A percentile compares a stretch with the other conserved stretches of the same genome.
phyloP scores from a whole-genome alignment of 1,140 invertebrate species.

The Drosophila burlai region DNA sequence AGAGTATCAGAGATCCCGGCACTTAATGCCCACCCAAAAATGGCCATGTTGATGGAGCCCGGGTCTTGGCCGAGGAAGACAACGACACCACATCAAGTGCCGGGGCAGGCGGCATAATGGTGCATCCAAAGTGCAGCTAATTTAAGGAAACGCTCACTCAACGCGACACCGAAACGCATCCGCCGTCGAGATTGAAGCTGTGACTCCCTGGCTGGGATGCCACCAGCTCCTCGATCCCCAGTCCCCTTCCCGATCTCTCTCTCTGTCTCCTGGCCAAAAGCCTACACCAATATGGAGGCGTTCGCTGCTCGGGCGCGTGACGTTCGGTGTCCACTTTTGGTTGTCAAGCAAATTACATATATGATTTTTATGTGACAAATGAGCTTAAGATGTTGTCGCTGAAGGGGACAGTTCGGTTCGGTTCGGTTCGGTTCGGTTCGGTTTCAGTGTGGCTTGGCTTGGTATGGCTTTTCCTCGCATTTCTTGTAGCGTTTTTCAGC shows the following conservation, averaged over 20 bases:
- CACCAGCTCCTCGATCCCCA: constrained; percentile 5
- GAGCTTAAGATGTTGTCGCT: constrained; percentile 77
- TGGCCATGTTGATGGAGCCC: constrained; percentile 57
- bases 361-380: constrained; percentile 84
- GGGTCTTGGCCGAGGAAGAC: constrained; percentile 10
- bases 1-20: constrained; percentile 54
- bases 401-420: constrained; percentile 56
- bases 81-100: constrained; percentile 47
- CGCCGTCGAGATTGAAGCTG: constrained; percentile 39
- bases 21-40: constrained; percentile 81
- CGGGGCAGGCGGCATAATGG: constrained; percentile 46
- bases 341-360: constrained; percentile 83
- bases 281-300: constrained; percentile 80
- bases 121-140: constrained; percentile 79
- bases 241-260: not conserved
- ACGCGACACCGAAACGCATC: constrained; percentile 56
- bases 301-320: constrained; percentile 74
- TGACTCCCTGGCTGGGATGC: constrained; percentile 29
- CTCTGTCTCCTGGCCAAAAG: constrained; percentile 36
- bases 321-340: constrained; percentile 77
- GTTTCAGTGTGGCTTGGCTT: constrained; percentile 23
- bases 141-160: constrained; percentile 79
- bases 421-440: constrained; percentile 32
- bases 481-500: constrained; percentile 8
- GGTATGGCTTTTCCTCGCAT: constrained; percentile 7